Percentiles rank a stretch among this genome's conserved stretches.
phyloP scores from a whole-genome alignment of 92 coral and sea anemone genomes.

The Parazoanthus swiftii region DNA sequence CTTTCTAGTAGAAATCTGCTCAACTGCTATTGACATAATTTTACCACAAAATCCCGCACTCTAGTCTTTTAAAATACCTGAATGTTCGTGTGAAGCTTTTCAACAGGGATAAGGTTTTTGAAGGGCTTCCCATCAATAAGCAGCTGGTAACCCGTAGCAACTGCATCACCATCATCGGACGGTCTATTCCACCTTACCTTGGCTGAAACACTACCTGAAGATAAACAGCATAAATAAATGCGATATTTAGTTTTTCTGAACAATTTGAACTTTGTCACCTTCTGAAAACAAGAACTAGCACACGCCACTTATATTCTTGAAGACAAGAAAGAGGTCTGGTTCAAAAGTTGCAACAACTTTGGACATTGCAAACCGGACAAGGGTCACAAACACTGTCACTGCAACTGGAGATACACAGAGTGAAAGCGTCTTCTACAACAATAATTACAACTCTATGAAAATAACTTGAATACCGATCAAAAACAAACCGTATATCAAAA shows the following conservation, averaged over 20 bases:
- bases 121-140: conserved; percentile 57
- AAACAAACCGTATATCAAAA: background rate
- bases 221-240: background rate
- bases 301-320: too few species aligned
- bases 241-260: too few species aligned
- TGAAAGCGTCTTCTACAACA: background rate
- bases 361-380: too few species aligned
- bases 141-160: conserved; percentile 83
- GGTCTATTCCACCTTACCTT: conserved; percentile 65
- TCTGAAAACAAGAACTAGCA: background rate
- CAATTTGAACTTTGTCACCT: too few species aligned
- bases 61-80: conserved; percentile 49
- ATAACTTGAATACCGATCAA: background rate
- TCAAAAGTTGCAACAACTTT: background rate
- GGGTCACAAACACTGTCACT: too few species aligned
- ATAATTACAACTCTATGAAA: background rate
- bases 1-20: too few species aligned
- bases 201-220: conserved; percentile 64
- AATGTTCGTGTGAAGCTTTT: conserved; percentile 44
- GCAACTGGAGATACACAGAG: background rate
- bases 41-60: too few species aligned
- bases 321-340: too few species aligned
- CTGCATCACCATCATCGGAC: conserved; percentile 82
- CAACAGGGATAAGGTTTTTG: conserved; percentile 56
- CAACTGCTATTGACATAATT: too few species aligned